phyloP scores from a whole-genome alignment of 2,797 vertebrate species.

The Enteromius treurensis region DNA sequence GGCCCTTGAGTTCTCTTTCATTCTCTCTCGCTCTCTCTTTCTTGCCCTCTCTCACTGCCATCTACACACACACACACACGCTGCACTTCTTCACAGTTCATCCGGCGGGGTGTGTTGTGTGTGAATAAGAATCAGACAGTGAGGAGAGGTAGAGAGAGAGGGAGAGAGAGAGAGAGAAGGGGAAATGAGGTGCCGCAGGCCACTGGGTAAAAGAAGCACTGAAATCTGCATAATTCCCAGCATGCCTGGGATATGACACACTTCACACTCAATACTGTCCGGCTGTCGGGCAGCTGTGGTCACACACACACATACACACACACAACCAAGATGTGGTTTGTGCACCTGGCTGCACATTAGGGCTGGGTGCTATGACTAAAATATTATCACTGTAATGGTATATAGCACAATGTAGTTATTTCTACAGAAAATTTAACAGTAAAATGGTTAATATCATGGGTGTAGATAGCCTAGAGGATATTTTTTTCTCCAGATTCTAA shows the following conservation, averaged over 20 bases:
- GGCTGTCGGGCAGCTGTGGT: constrained; percentile 27
- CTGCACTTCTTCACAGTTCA: constrained; percentile 56
- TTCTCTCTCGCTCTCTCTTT: constrained; percentile 30
- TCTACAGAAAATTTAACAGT: neutral
- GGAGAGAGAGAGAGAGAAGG: constrained; percentile 24
- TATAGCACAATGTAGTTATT: neutral
- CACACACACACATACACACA: constrained; percentile 51
- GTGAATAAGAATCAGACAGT: constrained; percentile 54
- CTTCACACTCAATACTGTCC: constrained; percentile 54
- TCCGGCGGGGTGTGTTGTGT: constrained; percentile 44
- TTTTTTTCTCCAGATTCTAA: neutral
- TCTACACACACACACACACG: constrained; percentile 37
- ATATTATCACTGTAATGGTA: neutral
- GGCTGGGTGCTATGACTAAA: neutral
- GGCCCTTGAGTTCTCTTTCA: constrained; percentile 69
- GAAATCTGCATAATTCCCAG: constrained; percentile 60
- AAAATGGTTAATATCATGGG: neutral
- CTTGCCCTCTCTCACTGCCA: constrained; percentile 4
- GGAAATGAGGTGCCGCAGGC: constrained; percentile 50
- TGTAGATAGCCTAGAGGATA: neutral
- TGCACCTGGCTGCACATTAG: constrained; percentile 24
- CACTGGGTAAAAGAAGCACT: constrained; percentile 53
- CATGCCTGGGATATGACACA: constrained; percentile 50
- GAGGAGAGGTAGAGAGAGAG: constrained; percentile 25
- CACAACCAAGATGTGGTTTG: neutral